These are phyloP conservation scores for Dendroctonus valens DNA, from an alignment of 1,140 invertebrate species.

Conservation along the genomic window DNA sequence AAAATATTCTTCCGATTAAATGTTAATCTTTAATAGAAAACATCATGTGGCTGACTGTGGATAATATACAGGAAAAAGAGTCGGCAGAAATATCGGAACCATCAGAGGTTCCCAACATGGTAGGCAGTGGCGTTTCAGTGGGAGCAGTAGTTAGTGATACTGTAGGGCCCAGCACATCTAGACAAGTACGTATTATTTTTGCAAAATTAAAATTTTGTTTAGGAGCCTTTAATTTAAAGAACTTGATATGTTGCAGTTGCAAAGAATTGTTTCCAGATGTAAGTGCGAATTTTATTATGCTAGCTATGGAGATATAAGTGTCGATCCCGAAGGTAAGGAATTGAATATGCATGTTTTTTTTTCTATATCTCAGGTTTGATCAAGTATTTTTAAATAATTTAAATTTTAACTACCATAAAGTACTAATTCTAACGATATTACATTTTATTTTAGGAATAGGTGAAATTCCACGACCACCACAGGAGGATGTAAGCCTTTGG, in stretches of 20 bases:
- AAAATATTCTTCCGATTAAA: not conserved
- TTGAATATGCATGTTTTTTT: slow-evolving; percentile 32
- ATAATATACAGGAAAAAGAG: slow-evolving; percentile 88
- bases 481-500: slow-evolving; percentile 70
- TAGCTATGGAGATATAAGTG: slow-evolving; percentile 80
- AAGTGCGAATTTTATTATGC: slow-evolving; percentile 98
- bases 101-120: slow-evolving; percentile 79
- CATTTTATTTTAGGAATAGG: slow-evolving; percentile 50
- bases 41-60: slow-evolving; percentile 93
- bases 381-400: too few relatives aligned
- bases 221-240: not conserved
- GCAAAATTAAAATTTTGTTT: not conserved
- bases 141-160: slow-evolving; percentile 92
- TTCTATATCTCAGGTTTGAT: too few relatives aligned
- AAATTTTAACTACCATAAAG: too few relatives aligned
- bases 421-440: too few relatives aligned
- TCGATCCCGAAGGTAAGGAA: slow-evolving; percentile 61
- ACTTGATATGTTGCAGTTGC: slow-evolving; percentile 61
- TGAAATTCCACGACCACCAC: slow-evolving; percentile 65
- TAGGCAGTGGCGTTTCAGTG: slow-evolving; percentile 93
- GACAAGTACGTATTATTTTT: slow-evolving; percentile 48
- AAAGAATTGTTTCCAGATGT: slow-evolving; percentile 95
- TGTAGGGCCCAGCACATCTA: slow-evolving; percentile 75
- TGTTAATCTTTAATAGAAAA: slow-evolving; percentile 61
- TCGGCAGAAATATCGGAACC: slow-evolving; percentile 71